Percentiles rank a stretch among this genome's conserved stretches.
phyloP scores from a whole-genome alignment of 2,113 vertebrate species.

The Columbina picui region DNA sequence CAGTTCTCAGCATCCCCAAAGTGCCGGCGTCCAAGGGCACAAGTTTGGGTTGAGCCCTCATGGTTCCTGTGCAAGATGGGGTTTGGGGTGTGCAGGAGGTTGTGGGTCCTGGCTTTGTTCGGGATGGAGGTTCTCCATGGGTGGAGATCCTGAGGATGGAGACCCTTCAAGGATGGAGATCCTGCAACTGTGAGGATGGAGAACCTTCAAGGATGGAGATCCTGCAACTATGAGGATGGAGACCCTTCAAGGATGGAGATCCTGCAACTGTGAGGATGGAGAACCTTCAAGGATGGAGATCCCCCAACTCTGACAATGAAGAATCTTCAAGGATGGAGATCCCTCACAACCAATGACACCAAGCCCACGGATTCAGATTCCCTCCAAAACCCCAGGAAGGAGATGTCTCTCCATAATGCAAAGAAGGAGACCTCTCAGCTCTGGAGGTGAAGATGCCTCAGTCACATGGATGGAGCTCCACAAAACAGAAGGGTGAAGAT shows the following conservation, averaged over 20 bases:
- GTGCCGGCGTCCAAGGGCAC: background rate
- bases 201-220: background rate
- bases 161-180: background rate
- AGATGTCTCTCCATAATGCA: background rate
- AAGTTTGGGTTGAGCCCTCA: background rate
- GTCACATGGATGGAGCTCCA: background rate
- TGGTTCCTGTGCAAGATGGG: accelerated
- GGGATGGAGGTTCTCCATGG: background rate
- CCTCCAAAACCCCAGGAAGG: background rate
- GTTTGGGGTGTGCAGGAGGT: background rate
- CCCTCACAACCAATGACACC: background rate
- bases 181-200: background rate
- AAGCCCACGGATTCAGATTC: background rate
- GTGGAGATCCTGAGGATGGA: background rate
- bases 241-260: background rate
- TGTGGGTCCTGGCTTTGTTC: background rate
- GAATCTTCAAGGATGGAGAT: background rate
- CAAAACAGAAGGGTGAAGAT: background rate
- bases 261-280: background rate
- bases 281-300: background rate
- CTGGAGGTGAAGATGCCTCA: background rate
- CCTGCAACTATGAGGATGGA: background rate
- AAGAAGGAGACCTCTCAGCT: background rate
- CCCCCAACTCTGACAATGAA: background rate
- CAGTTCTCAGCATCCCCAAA: background rate